A percentile compares a stretch with the other conserved stretches of the same genome.
Conservation (phyloP, 2,797 vertebrate genomes). For the Macropus fuliginosus region DNA sequence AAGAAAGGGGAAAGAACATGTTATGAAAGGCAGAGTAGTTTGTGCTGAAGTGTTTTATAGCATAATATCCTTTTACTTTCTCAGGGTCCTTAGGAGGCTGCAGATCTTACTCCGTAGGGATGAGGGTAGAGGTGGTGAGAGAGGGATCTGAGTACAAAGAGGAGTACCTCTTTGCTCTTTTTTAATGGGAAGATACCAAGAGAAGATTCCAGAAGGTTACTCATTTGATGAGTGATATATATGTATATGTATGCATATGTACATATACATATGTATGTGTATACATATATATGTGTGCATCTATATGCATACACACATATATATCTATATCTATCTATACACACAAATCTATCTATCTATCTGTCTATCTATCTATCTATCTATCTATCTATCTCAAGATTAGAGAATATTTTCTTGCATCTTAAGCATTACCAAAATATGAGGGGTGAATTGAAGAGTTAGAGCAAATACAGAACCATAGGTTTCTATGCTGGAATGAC, state of each 20-base stretch:
- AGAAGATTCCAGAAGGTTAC: background rate
- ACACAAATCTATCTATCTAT: too few relatives aligned
- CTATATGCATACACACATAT: too few relatives aligned
- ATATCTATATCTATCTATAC: too few relatives aligned
- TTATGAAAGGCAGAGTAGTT: background rate
- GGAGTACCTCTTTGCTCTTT: background rate
- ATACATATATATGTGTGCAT: too few relatives aligned
- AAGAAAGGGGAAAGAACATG: background rate
- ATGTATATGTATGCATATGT: background rate
- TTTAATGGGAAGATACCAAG: background rate
- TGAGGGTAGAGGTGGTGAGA: background rate
- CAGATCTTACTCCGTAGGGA: background rate
- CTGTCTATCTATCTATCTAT: too few relatives aligned
- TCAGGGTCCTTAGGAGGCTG: background rate
- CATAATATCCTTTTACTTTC: background rate
- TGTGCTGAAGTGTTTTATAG: background rate
- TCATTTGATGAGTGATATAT: background rate
- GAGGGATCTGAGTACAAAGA: background rate
- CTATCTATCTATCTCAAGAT: background rate
- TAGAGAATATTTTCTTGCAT: background rate
- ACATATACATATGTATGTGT: too few relatives aligned
- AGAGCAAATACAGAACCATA: background rate
- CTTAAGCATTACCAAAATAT: background rate
- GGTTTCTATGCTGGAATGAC: background rate
- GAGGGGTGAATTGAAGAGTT: background rate